phyloP scores from a whole-genome alignment of 2,797 vertebrate genomes.

The Rhynchotus rufescens region DNA sequence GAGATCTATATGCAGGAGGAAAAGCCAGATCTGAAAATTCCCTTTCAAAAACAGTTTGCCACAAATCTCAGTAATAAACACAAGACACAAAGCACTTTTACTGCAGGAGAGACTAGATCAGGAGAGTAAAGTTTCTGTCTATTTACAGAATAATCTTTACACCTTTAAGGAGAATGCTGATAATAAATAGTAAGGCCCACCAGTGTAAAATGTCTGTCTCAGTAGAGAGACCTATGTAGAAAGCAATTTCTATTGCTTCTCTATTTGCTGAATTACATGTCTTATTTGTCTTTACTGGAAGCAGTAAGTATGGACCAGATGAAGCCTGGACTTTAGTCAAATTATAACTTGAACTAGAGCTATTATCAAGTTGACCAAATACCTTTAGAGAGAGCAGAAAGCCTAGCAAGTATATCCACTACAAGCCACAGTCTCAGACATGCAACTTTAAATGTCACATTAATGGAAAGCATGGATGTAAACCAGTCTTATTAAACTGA shows the following conservation, averaged over 20 bases:
- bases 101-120: not conserved
- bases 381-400: conserved; percentile 26
- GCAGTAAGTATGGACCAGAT: not conserved
- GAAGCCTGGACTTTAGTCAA: not conserved
- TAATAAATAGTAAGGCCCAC: not conserved
- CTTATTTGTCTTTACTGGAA: not conserved
- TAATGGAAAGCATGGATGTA: conserved; percentile 17
- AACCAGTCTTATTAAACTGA: conserved; percentile 29
- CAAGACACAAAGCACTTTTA: not conserved
- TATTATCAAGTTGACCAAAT: conserved; percentile 25
- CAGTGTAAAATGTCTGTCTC: not conserved
- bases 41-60: not conserved
- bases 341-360: not conserved
- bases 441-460: not conserved
- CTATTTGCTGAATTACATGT: not conserved
- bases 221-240: not conserved
- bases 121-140: not conserved
- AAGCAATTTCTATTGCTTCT: no score
- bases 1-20: accelerated
- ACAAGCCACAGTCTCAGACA: not conserved
- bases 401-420: conserved; percentile 33
- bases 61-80: not conserved
- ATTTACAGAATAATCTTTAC: not conserved
- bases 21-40: not conserved
- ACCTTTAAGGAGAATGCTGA: not conserved